Evolutionary conservation across 1,140 invertebrate species (phyloP).

Genomic region (Druon quercuslanigerum): DNA sequence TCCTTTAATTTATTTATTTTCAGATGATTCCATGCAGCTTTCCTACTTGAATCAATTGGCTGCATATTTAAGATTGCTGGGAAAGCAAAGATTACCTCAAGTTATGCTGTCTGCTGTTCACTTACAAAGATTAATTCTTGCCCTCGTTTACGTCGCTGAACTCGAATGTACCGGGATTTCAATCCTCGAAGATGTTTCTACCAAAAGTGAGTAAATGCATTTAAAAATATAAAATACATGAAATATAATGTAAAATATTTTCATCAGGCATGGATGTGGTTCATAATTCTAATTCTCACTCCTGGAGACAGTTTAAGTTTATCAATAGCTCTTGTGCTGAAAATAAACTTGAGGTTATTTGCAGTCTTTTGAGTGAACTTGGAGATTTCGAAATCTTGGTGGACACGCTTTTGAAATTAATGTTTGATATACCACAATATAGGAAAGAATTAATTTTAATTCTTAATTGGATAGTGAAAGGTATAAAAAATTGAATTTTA

Average conservation of each 20-base stretch:
- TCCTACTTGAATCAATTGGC: conserved; percentile 76
- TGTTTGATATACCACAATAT: conserved; percentile 67
- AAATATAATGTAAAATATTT: conserved; percentile 39
- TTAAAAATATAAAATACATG: conserved; percentile 34
- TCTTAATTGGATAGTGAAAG: conserved; percentile 75
- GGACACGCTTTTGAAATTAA: conserved; percentile 78
- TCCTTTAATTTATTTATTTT: conserved; percentile 41
- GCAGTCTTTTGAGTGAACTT: conserved; percentile 74
- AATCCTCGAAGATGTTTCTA: conserved; percentile 75
- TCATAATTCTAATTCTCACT: conserved; percentile 42
- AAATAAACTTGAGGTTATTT: conserved; percentile 73
- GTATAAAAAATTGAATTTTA: conserved; percentile 50
- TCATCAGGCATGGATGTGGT: conserved; percentile 42
- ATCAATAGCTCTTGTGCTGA: conserved; percentile 67
- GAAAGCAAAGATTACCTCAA: conserved; percentile 73
- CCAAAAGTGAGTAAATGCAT: conserved; percentile 68
- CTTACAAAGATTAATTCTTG: conserved; percentile 74
- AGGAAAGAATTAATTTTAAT: conserved; percentile 76
- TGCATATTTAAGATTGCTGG: conserved; percentile 79
- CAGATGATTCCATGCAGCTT: conserved; percentile 78
- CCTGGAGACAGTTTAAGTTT: conserved; percentile 79
- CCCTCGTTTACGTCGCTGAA: conserved; percentile 76
- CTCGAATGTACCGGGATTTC: conserved; percentile 75
- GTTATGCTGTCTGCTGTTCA: conserved; percentile 75
- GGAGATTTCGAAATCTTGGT: conserved; percentile 76